A percentile compares a stretch with the other conserved stretches of the same genome.
phyloP scores from a whole-genome alignment of 2,113 vertebrate species.

The Pipra filicauda region DNA sequence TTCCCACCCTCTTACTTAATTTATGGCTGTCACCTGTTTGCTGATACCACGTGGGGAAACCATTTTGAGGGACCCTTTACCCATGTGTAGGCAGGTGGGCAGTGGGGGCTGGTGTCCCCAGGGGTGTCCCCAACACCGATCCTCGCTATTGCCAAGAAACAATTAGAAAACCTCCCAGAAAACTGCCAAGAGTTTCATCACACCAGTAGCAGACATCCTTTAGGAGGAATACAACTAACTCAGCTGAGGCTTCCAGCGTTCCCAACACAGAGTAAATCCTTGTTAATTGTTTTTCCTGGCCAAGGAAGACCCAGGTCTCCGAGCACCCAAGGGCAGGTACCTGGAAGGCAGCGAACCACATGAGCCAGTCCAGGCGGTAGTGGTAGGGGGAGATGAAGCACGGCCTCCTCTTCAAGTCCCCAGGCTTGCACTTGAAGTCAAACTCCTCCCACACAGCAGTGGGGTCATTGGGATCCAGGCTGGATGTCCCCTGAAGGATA shows the following conservation, averaged over 20 bases:
- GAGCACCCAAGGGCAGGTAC: conserved; percentile 47
- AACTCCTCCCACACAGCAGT: conserved; percentile 89
- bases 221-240: neutral
- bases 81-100: neutral
- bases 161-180: neutral
- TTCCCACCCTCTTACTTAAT: neutral
- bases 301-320: neutral
- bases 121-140: neutral
- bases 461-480: conserved; percentile 78
- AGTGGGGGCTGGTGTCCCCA: neutral
- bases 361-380: conserved; percentile 96
- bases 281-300: neutral
- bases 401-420: conserved; percentile 76
- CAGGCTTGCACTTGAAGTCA: conserved; percentile 93
- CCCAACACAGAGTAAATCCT: neutral
- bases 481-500: conserved; percentile 88
- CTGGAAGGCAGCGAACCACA: conserved; percentile 98
- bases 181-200: neutral
- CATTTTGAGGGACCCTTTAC: neutral
- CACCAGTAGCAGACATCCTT: neutral
- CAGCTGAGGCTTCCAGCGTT: neutral
- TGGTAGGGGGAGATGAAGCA: conserved; percentile 92
- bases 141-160: neutral
- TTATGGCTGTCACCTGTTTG: neutral
- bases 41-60: neutral